Evolutionary conservation across 2,888 invertebrate species (phyloP).

Genomic region (Mechanitis messenoides): DNA sequence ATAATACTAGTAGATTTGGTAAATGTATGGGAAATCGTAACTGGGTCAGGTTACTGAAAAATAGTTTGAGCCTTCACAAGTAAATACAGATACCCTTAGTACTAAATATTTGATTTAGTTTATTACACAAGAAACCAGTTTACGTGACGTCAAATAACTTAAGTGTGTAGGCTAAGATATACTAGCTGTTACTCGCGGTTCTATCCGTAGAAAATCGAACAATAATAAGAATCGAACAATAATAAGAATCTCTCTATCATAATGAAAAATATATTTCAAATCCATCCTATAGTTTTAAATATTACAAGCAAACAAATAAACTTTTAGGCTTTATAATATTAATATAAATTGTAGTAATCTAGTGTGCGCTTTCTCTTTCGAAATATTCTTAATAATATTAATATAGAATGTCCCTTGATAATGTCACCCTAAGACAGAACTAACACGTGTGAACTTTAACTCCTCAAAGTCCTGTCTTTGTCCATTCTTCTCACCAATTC

Average conservation of each 20-base stretch:
- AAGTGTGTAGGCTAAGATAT: slow-evolving; percentile 25
- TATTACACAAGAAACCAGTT: slow-evolving; percentile 40
- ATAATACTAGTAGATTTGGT: too few species aligned
- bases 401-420: slow-evolving; percentile 4
- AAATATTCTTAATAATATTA: too few species aligned
- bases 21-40: too few species aligned
- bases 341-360: not conserved
- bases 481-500: slow-evolving; percentile 60
- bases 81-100: slow-evolving; percentile 46
- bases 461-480: slow-evolving; percentile 43
- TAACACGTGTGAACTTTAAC: slow-evolving; percentile 68
- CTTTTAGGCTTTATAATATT: not conserved
- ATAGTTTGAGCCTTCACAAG: too few species aligned
- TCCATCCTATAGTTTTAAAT: too few species aligned
- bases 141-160: slow-evolving; percentile 33
- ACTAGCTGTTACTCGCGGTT: too few species aligned
- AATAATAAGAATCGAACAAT: too few species aligned
- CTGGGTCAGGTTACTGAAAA: too few species aligned
- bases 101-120: slow-evolving; percentile 47
- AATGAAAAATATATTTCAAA: too few species aligned
- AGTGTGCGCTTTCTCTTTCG: not conserved
- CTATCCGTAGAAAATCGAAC: too few species aligned
- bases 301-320: too few species aligned
- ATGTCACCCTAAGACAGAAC: slow-evolving; percentile 27
- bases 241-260: too few species aligned